phyloP scores from a whole-genome alignment of 1,140 invertebrate species.

The Homarus americanus region DNA sequence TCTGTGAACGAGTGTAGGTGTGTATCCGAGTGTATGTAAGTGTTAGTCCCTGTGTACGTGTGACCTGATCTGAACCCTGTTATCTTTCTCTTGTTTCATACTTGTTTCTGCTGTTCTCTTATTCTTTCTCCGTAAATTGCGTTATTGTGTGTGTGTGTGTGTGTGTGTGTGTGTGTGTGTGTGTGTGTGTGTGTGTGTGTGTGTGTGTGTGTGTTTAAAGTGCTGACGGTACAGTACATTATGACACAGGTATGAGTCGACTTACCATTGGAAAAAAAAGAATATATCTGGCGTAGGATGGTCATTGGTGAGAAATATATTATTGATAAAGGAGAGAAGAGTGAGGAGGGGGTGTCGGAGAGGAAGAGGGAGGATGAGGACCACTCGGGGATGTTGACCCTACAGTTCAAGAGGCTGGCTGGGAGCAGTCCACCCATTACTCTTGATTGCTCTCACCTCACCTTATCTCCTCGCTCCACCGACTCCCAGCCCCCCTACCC shows the following conservation, averaged over 20 bases:
- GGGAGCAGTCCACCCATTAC: conserved; percentile 31
- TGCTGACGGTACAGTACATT: too few species aligned
- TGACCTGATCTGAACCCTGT: too few species aligned
- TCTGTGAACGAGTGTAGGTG: background rate
- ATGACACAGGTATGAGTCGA: too few species aligned
- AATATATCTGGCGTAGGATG: too few species aligned
- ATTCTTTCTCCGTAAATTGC: too few species aligned
- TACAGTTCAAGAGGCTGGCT: conserved; percentile 17
- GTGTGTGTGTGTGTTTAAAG: background rate
- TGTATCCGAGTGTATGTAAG: background rate
- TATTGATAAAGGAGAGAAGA: conserved; percentile 27
- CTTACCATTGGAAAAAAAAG: too few species aligned
- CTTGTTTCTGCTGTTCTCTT: too few species aligned
- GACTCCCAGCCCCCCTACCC: background rate
- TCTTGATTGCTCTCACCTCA: conserved; percentile 32
- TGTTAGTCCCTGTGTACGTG: background rate
- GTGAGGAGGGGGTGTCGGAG: conserved; percentile 17
- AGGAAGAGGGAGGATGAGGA: background rate
- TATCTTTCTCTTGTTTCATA: too few species aligned
- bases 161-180: conserved; percentile 42
- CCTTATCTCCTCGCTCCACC: conserved; percentile 27
- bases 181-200: conserved; percentile 27
- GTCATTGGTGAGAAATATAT: too few species aligned
- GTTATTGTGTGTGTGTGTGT: conserved; percentile 27
- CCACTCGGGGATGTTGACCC: background rate